phyloP scores from a whole-genome alignment of 1,140 invertebrate species.

The Trichomalopsis sarcophagae region DNA sequence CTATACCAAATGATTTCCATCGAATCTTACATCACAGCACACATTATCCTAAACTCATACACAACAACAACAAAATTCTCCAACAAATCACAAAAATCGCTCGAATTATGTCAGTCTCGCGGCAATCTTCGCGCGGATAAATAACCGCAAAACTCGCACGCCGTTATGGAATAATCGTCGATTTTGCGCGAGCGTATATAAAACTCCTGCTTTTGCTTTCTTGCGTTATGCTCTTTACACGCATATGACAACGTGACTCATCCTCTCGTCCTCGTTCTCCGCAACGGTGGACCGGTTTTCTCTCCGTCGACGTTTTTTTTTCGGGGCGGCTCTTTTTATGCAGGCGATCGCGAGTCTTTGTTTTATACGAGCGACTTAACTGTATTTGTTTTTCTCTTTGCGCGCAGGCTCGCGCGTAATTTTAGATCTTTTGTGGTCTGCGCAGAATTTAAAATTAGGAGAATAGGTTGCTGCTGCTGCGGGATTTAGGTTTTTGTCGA shows the following conservation, averaged over 20 bases:
- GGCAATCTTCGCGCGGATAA: neutral
- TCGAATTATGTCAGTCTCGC: too few species aligned
- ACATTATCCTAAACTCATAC: too few species aligned
- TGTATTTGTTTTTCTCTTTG: neutral
- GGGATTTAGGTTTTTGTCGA: neutral
- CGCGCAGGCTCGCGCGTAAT: neutral
- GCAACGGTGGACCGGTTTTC: neutral
- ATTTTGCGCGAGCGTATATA: neutral
- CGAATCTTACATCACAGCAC: too few species aligned
- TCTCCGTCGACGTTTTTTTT: neutral
- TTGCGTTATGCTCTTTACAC: neutral
- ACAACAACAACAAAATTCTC: too few species aligned
- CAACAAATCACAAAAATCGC: too few species aligned
- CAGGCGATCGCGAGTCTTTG: neutral
- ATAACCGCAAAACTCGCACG: neutral
- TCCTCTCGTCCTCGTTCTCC: neutral
- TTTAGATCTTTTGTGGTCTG: slow-evolving; percentile 1
- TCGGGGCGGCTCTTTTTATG: neutral
- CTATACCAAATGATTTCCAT: too few species aligned
- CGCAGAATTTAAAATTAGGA: neutral
- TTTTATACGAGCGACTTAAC: neutral
- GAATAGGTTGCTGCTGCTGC: neutral
- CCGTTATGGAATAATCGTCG: neutral
- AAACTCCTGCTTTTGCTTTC: neutral
- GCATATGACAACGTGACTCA: neutral